A percentile compares a stretch with the other conserved stretches of the same genome.
These are phyloP conservation scores for Pogonophryne albipinna DNA, from an alignment of 2,797 vertebrate species.

Conservation along the genomic window DNA sequence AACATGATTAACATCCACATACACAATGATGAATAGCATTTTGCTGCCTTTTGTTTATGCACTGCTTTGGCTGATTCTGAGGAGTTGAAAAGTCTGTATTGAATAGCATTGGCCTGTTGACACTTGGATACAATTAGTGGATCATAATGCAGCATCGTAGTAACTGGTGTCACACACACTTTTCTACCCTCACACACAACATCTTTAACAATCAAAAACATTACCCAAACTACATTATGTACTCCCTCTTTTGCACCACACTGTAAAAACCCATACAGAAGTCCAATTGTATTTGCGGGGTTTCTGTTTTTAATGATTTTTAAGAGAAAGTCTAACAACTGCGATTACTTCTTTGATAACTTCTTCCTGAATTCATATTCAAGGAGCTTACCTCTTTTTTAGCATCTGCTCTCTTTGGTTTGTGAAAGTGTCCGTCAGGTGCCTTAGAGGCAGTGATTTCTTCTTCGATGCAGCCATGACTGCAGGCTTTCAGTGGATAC, in stretches of 20 bases:
- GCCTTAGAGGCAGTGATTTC: slow-evolving; percentile 53
- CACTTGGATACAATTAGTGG: slow-evolving; percentile 11
- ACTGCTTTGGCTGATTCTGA: slow-evolving; percentile 58
- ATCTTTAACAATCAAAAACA: not conserved
- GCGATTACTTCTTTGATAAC: not conserved
- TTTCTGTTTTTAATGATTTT: no score
- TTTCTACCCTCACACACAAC: not conserved
- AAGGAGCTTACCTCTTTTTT: slow-evolving; percentile 71
- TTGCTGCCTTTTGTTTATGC: not conserved
- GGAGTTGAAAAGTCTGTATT: slow-evolving; percentile 38
- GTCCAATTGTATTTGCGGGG: no score
- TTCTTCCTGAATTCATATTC: not conserved
- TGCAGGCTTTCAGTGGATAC: slow-evolving; percentile 41
- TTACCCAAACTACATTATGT: no score
- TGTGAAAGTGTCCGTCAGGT: slow-evolving; percentile 47
- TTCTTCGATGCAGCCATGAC: slow-evolving; percentile 66
- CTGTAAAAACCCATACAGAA: no score
- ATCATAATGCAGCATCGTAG: not conserved
- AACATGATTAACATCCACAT: slow-evolving; percentile 2
- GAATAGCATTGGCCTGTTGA: slow-evolving; percentile 36
- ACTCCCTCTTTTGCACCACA: no score
- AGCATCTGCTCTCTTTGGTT: slow-evolving; percentile 28
- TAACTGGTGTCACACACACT: not conserved
- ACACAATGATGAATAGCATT: not conserved
- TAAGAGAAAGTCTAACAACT: not conserved